Evolutionary conservation across 92 coral and sea anemone species (phyloP), one percentile per base, ranked within the genome.

Genomic region (Zoanthus sansibaricus): DNA sequence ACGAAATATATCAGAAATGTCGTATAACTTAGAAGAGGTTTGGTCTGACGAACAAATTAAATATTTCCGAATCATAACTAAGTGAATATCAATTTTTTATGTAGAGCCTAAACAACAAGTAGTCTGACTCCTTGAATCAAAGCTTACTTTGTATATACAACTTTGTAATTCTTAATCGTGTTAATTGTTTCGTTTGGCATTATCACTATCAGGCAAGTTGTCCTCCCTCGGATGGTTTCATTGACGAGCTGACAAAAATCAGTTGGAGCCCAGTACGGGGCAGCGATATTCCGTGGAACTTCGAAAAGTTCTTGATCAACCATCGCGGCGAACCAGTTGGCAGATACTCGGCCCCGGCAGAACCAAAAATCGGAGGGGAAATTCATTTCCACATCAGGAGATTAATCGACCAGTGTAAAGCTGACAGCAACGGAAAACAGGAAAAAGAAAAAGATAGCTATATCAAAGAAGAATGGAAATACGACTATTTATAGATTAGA

Each of bases 241-340:
- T 96, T 66, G 96, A 93, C 86, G 95, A 95, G 54, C 48, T 84
- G 16, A 75, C 78, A 0, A 86, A 82, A 66, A 91, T 95, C 76
- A 88, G 74, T 37, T 96, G 98, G 97, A 68, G 91, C 0, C 99
- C 98, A 4, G 96, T 96, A 0, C 92, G 90, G 15, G 95, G 89
- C 87, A 82, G 93, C 78, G 99, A 96, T 88, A 93, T 96, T 67
- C 90, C 94, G 45, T 96, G 98, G 98, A 96, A 96, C 87, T 96
- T 96, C 69, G 98, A 96, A 89, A 96, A 96, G 89, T 74, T 96
- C 79, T 89, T 96, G 46, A 89, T 96, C 46, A 93, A 93, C 79
- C 97, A 95, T 82, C 91, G 87, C 12, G 99, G 99, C 0, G 96
- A 95, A 84, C 99, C 99, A 70, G 86, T 88, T 66, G 92, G 94